Percentiles rank a stretch among this genome's conserved stretches.
phyloP scores from a whole-genome alignment of 2,888 invertebrate species.

The Diarsia dahlii region DNA sequence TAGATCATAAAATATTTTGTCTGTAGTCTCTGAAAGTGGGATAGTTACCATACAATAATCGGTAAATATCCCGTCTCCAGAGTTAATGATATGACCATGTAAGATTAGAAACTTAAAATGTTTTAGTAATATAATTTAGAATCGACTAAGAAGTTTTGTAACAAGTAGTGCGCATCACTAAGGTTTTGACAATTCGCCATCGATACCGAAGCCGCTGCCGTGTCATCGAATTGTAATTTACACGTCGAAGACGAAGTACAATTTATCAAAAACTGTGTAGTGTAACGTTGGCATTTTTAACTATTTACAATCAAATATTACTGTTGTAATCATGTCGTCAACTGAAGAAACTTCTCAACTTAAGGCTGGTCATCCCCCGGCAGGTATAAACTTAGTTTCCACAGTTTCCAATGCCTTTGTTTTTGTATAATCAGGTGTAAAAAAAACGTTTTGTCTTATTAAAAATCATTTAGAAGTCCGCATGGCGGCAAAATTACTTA shows the following conservation, averaged over 20 bases:
- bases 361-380: conserved; percentile 97
- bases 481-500: conserved; percentile 17
- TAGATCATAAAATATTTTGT: neutral
- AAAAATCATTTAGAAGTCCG: neutral
- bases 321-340: conserved; percentile 81
- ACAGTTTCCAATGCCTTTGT: conserved; percentile 53
- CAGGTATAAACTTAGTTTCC: conserved; percentile 91
- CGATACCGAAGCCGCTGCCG: conserved; percentile 49
- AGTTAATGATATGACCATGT: neutral
- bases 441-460: neutral
- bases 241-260: conserved; percentile 75
- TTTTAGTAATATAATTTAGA: conserved; percentile 3
- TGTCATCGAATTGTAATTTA: conserved; percentile 74
- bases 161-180: conserved; percentile 51
- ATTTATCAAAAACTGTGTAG: conserved; percentile 54
- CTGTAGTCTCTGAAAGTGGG: neutral
- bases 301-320: conserved; percentile 44
- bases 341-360: conserved; percentile 92
- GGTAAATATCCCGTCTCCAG: neutral
- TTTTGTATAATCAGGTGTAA: conserved; percentile 36
- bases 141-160: conserved; percentile 15
- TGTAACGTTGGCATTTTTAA: conserved; percentile 66
- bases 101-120: neutral
- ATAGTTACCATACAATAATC: neutral
- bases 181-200: conserved; percentile 61